These are phyloP conservation scores for Orthosia gothica DNA, from an alignment of 2,888 invertebrate genomes.

Conservation along the genomic window DNA sequence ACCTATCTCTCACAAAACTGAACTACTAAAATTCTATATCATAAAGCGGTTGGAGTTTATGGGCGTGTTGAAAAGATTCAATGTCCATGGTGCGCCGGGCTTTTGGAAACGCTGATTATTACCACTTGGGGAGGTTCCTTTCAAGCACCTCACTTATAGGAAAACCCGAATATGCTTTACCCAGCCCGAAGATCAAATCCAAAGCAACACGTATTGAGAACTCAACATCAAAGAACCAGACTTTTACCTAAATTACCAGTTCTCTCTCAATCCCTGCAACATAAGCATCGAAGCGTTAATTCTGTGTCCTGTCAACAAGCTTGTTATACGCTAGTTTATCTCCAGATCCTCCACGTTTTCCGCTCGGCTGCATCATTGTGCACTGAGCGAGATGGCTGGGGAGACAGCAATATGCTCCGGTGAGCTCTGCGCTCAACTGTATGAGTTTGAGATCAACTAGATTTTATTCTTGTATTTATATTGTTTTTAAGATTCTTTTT, in stretches of 20 bases:
- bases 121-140: no score
- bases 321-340: not conserved
- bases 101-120: no score
- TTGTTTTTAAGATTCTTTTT: not conserved
- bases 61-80: no score
- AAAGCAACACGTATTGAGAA: no score
- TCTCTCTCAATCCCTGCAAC: not conserved
- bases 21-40: no score
- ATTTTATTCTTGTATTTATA: not conserved
- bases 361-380: conserved; percentile 21
- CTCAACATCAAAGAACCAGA: not conserved
- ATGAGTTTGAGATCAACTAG: not conserved
- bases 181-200: not conserved
- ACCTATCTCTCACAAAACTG: no score
- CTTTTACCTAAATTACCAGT: not conserved
- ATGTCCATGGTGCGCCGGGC: no score
- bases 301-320: not conserved
- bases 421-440: conserved; percentile 1
- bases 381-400: not conserved
- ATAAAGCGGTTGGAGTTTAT: no score
- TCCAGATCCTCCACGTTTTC: not conserved
- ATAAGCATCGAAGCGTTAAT: not conserved
- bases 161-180: not conserved
- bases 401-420: conserved; percentile 1
- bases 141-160: not conserved